phyloP scores from a whole-genome alignment of 1,140 invertebrate genomes.

The Cheumatopsyche charites region DNA sequence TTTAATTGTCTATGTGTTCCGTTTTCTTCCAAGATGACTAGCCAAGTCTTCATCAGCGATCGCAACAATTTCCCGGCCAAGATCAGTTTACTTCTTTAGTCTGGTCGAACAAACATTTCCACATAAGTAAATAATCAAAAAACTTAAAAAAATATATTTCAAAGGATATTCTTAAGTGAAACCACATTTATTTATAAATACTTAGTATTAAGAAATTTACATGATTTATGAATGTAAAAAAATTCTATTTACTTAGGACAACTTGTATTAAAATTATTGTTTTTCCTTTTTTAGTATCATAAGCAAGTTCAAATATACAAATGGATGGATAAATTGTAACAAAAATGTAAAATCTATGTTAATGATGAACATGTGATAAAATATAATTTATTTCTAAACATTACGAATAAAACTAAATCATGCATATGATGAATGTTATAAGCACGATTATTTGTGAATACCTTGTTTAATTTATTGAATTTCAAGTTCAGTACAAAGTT shows the following conservation, averaged over 20 bases:
- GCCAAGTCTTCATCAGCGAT: not conserved
- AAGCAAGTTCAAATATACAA: constrained; percentile 25
- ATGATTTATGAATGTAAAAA: constrained; percentile 37
- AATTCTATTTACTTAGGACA: constrained; percentile 16
- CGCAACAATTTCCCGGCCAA: not conserved
- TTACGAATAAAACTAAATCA: constrained; percentile 17
- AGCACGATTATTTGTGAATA: constrained; percentile 24
- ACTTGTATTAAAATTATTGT: constrained; percentile 16
- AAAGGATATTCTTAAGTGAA: constrained; percentile 23
- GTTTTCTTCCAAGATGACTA: not conserved
- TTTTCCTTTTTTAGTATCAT: not conserved
- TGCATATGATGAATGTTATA: not conserved
- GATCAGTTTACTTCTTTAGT: constrained; percentile 27
- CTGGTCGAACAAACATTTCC: constrained; percentile 33
- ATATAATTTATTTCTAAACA: constrained; percentile 21
- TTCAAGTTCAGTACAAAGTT: not conserved
- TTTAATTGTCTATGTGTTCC: not conserved
- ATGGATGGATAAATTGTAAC: constrained; percentile 25
- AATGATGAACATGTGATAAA: constrained; percentile 18
- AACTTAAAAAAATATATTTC: not conserved
- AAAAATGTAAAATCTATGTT: constrained; percentile 18
- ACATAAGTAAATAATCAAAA: constrained; percentile 28
- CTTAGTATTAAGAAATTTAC: constrained; percentile 26
- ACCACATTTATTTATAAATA: constrained; percentile 33
- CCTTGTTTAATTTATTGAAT: constrained; percentile 18